Conservation (phyloP, 1,140 invertebrate species). For the Eurytemora carolleeae region DNA sequence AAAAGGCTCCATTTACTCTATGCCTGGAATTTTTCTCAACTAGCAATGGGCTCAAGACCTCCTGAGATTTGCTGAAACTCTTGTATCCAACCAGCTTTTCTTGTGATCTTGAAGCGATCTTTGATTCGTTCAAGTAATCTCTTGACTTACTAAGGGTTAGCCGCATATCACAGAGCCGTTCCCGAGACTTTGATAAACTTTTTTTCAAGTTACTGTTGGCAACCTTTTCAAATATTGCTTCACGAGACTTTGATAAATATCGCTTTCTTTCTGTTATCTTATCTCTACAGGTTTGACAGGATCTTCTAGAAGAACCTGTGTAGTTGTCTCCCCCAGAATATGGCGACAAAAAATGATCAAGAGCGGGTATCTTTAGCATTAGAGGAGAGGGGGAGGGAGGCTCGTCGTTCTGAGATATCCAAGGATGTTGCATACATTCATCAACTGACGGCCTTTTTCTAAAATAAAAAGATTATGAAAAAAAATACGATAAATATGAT, state of each 20-base stretch:
- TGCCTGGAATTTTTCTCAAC: background rate
- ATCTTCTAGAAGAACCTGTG: background rate
- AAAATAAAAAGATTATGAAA: constrained; percentile 22
- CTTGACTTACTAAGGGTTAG: constrained; percentile 17
- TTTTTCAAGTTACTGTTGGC: constrained; percentile 25
- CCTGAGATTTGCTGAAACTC: constrained; percentile 34
- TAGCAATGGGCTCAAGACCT: constrained; percentile 24
- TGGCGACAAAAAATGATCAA: background rate
- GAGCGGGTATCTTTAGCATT: constrained; percentile 8
- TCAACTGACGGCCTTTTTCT: constrained; percentile 33
- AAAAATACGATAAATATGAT: too few relatives aligned
- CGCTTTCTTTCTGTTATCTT: constrained; percentile 3
- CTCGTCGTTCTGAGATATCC: constrained; percentile 25
- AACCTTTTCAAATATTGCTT: constrained; percentile 34
- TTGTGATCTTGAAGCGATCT: constrained; percentile 22
- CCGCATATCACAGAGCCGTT: constrained; percentile 25
- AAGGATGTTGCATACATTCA: constrained; percentile 38
- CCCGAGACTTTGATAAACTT: constrained; percentile 26
- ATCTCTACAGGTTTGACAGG: constrained; percentile 9
- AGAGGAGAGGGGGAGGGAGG: constrained; percentile 4
- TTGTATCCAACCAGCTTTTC: constrained; percentile 34
- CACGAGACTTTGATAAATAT: constrained; percentile 36
- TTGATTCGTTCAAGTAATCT: constrained; percentile 17
- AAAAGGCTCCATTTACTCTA: constrained; percentile 3
- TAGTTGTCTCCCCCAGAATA: background rate